Evolutionary conservation across 2,113 vertebrate species (phyloP), one percentile per base, ranked within the genome.

Genomic region (Rhynchopsitta pachyrhyncha): DNA sequence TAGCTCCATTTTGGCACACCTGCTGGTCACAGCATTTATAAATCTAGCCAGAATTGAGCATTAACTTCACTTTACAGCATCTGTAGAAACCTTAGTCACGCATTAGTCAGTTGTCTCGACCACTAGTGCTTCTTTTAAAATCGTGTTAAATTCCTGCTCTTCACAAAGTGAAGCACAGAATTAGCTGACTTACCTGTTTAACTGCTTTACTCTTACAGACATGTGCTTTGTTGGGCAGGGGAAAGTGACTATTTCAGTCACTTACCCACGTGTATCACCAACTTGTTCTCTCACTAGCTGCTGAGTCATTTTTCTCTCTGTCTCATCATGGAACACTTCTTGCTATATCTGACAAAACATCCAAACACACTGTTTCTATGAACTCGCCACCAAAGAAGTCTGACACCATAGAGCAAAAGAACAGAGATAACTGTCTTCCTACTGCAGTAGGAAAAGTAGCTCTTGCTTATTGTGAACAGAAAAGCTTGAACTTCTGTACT

Each of bases 201-300:
- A 13, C 67, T 73, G 75, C 62, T 67, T 49, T 18, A 18, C 18
- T 64, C 44, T 41, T 49, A 41, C 23, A 28, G 7, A 39, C 19
- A 3, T 2, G 3, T 7, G 39, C 7, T 33, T 31, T 53, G 10
- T 3, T 41, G 41, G 55, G 75, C 28, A 70, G 17, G 35, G 44
- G 3, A 41, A 59, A 29, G 35, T 37, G 79, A 35, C 33, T 2
- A 1, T 37, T 46, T n/a, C 35, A 60, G 70, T 15, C 86, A 4
- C 17, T 59, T 2, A n/a, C 13, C 33, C 18, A 4, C 24, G 7
- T 0, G 0, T 2, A 20, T 5, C 47, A 57, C 28, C 70, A 67
- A 8, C 7, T 60, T 25, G 18, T 12, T 53, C 31, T 44, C 33
- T 63, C 2, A 0, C n/a, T 25, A 81, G 39, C 25, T n/a, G 0